Base-by-base conservation (phyloP, 2,113 vertebrate genomes). In the Rhombomys opimus region DNA sequence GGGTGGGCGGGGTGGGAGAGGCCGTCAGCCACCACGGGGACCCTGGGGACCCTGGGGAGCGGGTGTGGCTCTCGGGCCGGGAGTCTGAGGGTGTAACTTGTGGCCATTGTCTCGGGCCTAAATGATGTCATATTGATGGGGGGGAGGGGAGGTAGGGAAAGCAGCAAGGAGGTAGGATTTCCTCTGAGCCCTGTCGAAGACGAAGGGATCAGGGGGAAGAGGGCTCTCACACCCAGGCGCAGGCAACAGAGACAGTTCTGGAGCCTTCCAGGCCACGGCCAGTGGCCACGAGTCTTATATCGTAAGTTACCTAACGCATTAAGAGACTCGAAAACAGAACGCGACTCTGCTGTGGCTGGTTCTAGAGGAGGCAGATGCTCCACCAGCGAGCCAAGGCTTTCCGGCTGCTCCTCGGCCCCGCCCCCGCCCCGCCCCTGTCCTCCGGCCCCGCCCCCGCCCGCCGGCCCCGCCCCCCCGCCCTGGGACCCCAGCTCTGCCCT, bases 361-460 rank as follows among this genome's bases (percentile, higher is more conserved):
- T 70, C 12, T 70, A 30, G 10, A 18, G 52, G 72, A 14, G 5
- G 11, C 27, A 46, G 11, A 4, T 3, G 76, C 76, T 70, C 70
- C 54, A 18, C 18, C 14, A 18, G 46, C 11, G 35, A 15, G 17
- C 70, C 68, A 17, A 1, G 20, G 57, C 38, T 4, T n/a, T 18
- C 72, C 6, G 6, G 30, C 1, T 7, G 10, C 23, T 1, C 15
- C 68, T 17, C 52, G 7, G 46, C 2, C 22, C 46, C 6, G 0
- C 38, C 18, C 32, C 63, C 84, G n/a, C 32, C 63, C 84, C 63
- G 41, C 67, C 17, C 23, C n/a, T n/a, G n/a, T n/a, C n/a, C n/a
- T n/a, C n/a, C n/a, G n/a, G n/a, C n/a, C n/a, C n/a, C n/a, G n/a
- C n/a, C n/a, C 59, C 80, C 63, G 20, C 8, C 35, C 14, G 10